Percentiles rank a stretch among this genome's conserved stretches.
Conservation (phyloP, 2,888 invertebrate genomes). For the Atrina japonica region DNA sequence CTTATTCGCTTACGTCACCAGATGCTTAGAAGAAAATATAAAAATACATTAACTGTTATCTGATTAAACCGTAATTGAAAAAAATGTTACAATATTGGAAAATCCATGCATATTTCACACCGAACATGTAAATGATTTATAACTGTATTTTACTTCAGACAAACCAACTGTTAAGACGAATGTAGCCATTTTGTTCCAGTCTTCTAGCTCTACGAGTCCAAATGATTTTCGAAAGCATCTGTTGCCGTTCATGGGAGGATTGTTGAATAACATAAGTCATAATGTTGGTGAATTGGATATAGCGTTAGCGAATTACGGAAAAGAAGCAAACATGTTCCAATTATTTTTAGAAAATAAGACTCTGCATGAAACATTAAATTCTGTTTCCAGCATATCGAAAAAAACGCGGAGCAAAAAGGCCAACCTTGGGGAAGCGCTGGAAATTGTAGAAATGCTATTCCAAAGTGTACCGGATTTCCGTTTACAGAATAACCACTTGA, state of each 20-base stretch:
- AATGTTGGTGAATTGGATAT: background rate
- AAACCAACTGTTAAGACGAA: too few relatives aligned
- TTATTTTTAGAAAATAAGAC: background rate
- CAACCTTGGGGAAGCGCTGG: slow-evolving; percentile 5
- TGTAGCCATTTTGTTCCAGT: slow-evolving; percentile 32
- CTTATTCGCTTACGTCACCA: too few relatives aligned
- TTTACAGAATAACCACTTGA: slow-evolving; percentile 14
- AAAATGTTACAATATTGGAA: too few relatives aligned
- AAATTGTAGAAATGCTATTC: background rate
- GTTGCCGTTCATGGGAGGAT: slow-evolving; percentile 8
- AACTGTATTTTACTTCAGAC: too few relatives aligned
- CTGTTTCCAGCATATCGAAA: slow-evolving; percentile 12
- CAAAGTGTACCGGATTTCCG: background rate
- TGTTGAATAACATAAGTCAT: slow-evolving; percentile 5
- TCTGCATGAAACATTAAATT: background rate
- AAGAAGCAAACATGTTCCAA: slow-evolving; percentile 11
- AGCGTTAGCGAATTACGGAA: slow-evolving; percentile 31
- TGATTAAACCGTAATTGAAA: too few relatives aligned
- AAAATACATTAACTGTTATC: too few relatives aligned
- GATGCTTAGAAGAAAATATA: too few relatives aligned
- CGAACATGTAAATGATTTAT: too few relatives aligned
- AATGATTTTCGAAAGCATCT: slow-evolving; percentile 27
- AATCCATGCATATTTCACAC: too few relatives aligned
- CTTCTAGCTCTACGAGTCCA: slow-evolving; percentile 31
- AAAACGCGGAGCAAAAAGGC: slow-evolving; percentile 30